Base-by-base conservation (phyloP, 2,888 invertebrate genomes). In the Cerastis leucographa region DNA sequence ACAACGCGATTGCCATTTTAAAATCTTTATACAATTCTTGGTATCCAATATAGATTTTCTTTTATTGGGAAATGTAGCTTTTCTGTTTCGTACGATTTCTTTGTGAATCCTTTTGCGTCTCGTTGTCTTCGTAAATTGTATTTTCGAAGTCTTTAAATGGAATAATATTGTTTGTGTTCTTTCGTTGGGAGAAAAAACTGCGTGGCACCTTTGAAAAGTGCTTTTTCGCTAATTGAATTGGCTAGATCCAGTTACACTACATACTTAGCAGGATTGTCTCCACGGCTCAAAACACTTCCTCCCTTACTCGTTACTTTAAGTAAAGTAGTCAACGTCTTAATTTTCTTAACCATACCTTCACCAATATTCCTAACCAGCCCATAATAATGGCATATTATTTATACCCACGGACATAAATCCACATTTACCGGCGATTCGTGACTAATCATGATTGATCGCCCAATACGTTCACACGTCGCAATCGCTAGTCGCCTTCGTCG, bases 391-490 rank as follows among this genome's bases (percentile, higher is more conserved):
- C 19, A 46, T n/a, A 65, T 71, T 59, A 78, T 67, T 71, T 35
- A 59, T 51, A 69, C 19, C 5, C 65, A 19, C 25, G 68, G 51
- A 72, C 42, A 66, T 81, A 73, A 84, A 81, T 84, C 70, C 56
- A 61, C 40, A 59, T 71, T 83, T 65, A 59, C 70, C 42, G 67
- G 67, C 68, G 67, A 83, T 68, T n/a, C 49, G 14, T 1, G 12
- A 12, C 66, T 78, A 81, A 84, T 78, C 61, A 49, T 71, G 84
- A 84, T 78, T 74, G 84, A 84, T 56, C 40, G 40, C 7, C 61
- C 78, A 65, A 78, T 81, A 78, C 64, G 72, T 81, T 29, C 49
- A 64, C 66, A 70, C 64, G 74, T 71, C 42, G 12, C 42, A 4
- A 17, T 35, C 44, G 42, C 44, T 51, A n/a, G n/a, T n/a, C n/a